Evolutionary conservation across 1,140 invertebrate species (phyloP).

Genomic region (Arion vulgaris): DNA sequence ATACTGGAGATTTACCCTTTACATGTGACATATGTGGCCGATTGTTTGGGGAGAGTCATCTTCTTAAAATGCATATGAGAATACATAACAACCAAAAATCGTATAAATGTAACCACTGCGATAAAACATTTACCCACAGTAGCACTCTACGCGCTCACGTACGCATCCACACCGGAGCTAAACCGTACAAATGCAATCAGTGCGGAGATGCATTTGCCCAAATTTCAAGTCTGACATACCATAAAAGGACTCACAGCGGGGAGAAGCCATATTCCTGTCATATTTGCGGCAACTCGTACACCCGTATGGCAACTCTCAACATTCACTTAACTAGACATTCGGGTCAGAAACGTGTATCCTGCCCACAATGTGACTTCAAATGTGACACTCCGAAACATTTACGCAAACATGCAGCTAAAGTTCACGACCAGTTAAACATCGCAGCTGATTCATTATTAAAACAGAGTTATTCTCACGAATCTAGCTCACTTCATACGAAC

Average conservation of each 20-base stretch:
- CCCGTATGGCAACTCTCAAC: conserved; percentile 35
- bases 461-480: neutral
- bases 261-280: conserved; percentile 45
- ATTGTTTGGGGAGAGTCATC: conserved; percentile 21
- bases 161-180: conserved; percentile 38
- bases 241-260: conserved; percentile 40
- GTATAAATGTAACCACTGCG: conserved; percentile 50
- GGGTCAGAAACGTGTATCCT: conserved; percentile 31
- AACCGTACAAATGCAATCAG: conserved; percentile 39
- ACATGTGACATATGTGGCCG: conserved; percentile 26
- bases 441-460: neutral
- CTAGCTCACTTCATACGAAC: neutral
- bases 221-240: conserved; percentile 29
- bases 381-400: conserved; percentile 28
- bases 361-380: conserved; percentile 28
- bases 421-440: neutral
- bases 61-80: conserved; percentile 27
- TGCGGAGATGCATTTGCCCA: conserved; percentile 37
- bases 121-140: conserved; percentile 49
- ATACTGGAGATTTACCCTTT: conserved; percentile 16
- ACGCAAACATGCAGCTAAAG: neutral
- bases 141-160: conserved; percentile 63
- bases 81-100: conserved; percentile 29
- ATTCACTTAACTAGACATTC: conserved; percentile 38
- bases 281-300: conserved; percentile 40